A percentile compares a stretch with the other conserved stretches of the same genome.
Evolutionary conservation across 1,140 invertebrate species (phyloP).

Genomic region (Pachyrhynchus sulphureomaculatus): DNA sequence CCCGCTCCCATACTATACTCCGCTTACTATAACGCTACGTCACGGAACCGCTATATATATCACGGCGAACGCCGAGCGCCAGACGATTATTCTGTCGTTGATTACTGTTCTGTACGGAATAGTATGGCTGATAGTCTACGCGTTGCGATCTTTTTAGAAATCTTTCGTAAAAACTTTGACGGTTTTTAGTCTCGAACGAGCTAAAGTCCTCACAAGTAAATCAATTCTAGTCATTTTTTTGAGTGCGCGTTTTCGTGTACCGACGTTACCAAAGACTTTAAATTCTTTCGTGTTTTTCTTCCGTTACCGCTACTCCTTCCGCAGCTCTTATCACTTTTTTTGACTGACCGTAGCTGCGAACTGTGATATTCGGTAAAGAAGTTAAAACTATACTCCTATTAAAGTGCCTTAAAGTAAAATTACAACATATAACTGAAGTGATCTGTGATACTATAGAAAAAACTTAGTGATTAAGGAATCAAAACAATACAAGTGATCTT

Average conservation of each 20-base stretch:
- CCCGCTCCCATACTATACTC: neutral
- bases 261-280: conserved; percentile 24
- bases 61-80: neutral
- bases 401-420: conserved; percentile 10
- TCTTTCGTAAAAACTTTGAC: conserved; percentile 14
- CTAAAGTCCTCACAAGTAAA: neutral
- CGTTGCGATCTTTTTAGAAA: conserved; percentile 15
- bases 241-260: conserved; percentile 6
- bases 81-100: conserved; percentile 2
- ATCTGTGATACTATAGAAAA: conserved; percentile 24
- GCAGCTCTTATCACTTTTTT: too few species aligned
- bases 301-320: too few species aligned
- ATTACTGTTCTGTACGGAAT: conserved; percentile 2
- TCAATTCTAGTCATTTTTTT: conserved; percentile 21
- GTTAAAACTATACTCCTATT: neutral
- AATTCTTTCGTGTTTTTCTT: neutral
- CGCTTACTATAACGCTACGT: conserved; percentile 5
- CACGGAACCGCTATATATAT: conserved; percentile 3
- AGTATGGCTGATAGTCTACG: conserved; percentile 26
- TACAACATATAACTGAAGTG: conserved; percentile 13
- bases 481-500: neutral
- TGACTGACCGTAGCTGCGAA: too few species aligned
- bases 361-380: neutral
- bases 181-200: conserved; percentile 6
- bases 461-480: neutral